Base-by-base conservation (phyloP, 2,888 invertebrate species). In the Drosophila testacea region DNA sequence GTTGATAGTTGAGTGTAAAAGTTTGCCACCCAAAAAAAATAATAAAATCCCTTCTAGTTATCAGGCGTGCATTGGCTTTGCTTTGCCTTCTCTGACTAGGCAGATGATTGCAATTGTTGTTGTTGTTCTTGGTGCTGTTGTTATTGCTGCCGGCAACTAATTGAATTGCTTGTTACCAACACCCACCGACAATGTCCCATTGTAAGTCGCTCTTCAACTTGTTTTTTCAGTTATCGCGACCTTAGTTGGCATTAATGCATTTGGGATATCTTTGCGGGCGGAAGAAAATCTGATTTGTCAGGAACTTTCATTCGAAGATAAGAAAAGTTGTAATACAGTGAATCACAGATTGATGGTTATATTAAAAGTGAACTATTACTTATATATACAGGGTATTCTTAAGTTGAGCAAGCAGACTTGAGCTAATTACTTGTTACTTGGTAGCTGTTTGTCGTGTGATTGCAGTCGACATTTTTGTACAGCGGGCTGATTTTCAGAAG, bases 1-100 rank as follows among this genome's bases (percentile, higher is more conserved):
- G 63, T 56, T 79, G 80, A 80, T 86, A 83, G 77, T 72, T 77
- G 47, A 70, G 74, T 69, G 39, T 39, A 27, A 64, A 87, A 83
- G 66, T 77, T 82, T 67, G 28, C 57, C 46, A 50, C 30, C 74
- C 65, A 59, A 32, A 60, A 34, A 22, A 50, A 28, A 32, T 7
- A 32, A 32, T 32, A 6, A 6, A 9, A 28, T 22, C 52, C 65
- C 34, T 48, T 34, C 69, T 50, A 66, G 81, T 69, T 88, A 85
- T 82, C 77, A 65, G 80, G 46, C 71, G 57, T 34, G 48, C 77
- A 76, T 79, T 84, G 79, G 62, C 68, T 69, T 59, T 72, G 60
- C 71, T 69, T 69, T 78, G 28, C 47, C 16, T 48, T 48, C 46
- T 46, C n/a, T 52, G 67, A 64, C 69, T 73, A 70, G 63, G 70